Percentiles rank a stretch among this genome's conserved stretches.
These are phyloP conservation scores for Gymnosoma rotundatum DNA, from an alignment of 2,888 invertebrate genomes.

Conservation along the genomic window DNA sequence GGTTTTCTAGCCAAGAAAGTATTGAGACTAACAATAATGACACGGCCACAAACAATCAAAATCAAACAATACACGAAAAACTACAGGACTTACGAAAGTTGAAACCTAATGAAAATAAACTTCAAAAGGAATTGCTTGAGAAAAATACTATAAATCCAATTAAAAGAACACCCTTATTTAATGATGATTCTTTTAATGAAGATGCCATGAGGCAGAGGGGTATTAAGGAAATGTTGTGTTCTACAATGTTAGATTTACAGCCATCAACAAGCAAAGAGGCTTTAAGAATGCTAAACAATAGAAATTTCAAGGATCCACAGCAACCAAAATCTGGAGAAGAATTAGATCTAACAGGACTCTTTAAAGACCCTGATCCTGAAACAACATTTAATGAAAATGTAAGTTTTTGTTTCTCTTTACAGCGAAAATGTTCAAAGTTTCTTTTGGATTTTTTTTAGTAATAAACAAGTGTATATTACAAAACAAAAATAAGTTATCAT, in stretches of 20 bases:
- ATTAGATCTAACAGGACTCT: conserved; percentile 70
- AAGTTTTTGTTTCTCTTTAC: too few relatives aligned
- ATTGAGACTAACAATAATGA: conserved; percentile 47
- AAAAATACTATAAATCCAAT: not conserved
- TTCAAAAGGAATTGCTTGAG: conserved; percentile 42
- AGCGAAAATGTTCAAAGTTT: too few relatives aligned
- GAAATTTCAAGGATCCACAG: conserved; percentile 14
- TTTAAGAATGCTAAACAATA: conserved; percentile 31
- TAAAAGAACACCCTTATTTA: conserved; percentile 66
- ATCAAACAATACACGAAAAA: conserved; percentile 73
- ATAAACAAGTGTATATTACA: too few relatives aligned
- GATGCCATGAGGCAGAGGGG: conserved; percentile 71
- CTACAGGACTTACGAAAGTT: conserved; percentile 74
- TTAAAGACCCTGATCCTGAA: conserved; percentile 77
- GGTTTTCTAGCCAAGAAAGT: conserved; percentile 39
- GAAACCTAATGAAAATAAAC: conserved; percentile 72
- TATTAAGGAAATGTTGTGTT: conserved; percentile 78
- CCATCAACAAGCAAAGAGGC: conserved; percentile 31
- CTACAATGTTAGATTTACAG: conserved; percentile 76
- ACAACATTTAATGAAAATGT: conserved; percentile 78
- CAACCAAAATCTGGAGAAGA: conserved; percentile 1
- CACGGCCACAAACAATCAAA: not conserved
- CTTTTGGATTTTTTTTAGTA: too few relatives aligned
- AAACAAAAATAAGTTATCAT: too few relatives aligned
- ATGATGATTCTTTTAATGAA: conserved; percentile 66